These are phyloP conservation scores for Acanthosepion esculentum DNA, from an alignment of 2,888 invertebrate species.

Conservation along the genomic window DNA sequence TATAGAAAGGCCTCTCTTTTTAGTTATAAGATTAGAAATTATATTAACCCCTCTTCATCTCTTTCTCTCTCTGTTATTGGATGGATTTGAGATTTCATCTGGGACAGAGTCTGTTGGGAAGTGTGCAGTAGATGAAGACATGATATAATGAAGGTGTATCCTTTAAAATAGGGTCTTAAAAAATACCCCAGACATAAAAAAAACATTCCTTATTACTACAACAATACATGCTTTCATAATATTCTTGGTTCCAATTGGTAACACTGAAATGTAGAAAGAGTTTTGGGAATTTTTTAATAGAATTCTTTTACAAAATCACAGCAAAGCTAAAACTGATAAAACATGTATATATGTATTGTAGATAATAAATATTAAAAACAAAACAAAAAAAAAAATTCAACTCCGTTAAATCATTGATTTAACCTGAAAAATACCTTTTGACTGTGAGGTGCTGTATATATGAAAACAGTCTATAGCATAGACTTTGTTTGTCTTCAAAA, in stretches of 20 bases:
- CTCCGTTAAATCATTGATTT: neutral
- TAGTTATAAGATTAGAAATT: too few species aligned
- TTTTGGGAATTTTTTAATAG: slow-evolving; percentile 22
- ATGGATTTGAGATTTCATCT: too few species aligned
- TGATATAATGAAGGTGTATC: too few species aligned
- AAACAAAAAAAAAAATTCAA: neutral
- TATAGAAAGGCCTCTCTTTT: too few species aligned
- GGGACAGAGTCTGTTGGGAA: too few species aligned
- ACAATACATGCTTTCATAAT: neutral
- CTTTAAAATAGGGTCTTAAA: too few species aligned
- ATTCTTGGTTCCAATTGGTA: neutral
- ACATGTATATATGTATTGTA: neutral
- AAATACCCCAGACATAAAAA: too few species aligned
- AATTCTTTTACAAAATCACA: slow-evolving; percentile 25
- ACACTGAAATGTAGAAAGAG: slow-evolving; percentile 4
- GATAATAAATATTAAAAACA: neutral
- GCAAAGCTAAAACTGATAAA: neutral
- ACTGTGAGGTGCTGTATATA: neutral
- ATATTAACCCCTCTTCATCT: too few species aligned
- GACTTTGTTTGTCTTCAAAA: neutral
- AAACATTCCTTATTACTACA: too few species aligned
- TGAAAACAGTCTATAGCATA: neutral
- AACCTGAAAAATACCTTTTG: neutral
- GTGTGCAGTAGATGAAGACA: too few species aligned
- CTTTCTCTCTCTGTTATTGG: too few species aligned